Evolutionary conservation across 2,797 vertebrate species (phyloP), one percentile per base, ranked within the genome.

Genomic region (Botia almorhae): DNA sequence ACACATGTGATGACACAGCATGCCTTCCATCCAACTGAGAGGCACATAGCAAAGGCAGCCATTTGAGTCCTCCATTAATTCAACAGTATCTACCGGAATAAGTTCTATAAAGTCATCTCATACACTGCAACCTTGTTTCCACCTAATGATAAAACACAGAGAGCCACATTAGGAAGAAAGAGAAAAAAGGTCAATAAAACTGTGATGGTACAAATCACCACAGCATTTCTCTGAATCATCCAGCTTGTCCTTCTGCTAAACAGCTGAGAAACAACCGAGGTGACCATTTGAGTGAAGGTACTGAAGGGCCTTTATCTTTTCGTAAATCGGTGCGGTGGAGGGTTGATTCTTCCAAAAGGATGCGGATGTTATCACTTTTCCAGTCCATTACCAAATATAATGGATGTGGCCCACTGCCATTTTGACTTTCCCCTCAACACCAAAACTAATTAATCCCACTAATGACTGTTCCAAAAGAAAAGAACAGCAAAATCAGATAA

Each of bases 381-480:
- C 80, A 78, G 88, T 85, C 83, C 85, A 87, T 90, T 88, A 89
- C 83, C 69, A 87, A 81, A 80, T 86, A 53, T 89, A 90, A 91
- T 89, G 68, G 82, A 90, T 87, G 84, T 65, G 55, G 76, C 65
- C 71, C 65, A 73, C 82, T 83, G 71, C 74, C 61, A 81, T 65
- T 13, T 88, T 80, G 77, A 50, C 71, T 58, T 65, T 50, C 82
- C 43, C 50, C 81, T 43, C 39, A 78, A 75, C 50, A 73, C 0
- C 69, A 80, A 76, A 78, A 86, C 77, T 83, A 85, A 89, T 77
- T 67, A 69, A 74, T 82, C 67, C 85, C 48, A 69, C 78, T 87
- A 89, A 92, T 89, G 87, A 83, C 88, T 69, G 84, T 7, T 68
- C 50, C n/a, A 13, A 81, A 67, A 50, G 60, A 72, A 23, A 12